Conservation (phyloP, 1,140 invertebrate species). For the Pachypsylla venusta region DNA sequence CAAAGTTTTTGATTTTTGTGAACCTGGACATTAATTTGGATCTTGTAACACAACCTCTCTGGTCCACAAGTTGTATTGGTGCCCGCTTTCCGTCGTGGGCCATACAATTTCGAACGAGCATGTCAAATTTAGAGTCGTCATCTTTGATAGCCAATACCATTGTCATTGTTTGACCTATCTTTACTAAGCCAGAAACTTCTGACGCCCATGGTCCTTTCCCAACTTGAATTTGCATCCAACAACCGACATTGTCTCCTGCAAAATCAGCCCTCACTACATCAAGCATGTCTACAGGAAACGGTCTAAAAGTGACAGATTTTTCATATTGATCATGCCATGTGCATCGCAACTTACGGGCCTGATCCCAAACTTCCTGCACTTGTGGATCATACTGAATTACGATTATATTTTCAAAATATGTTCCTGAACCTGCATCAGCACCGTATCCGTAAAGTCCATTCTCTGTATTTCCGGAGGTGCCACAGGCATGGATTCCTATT, state of each 20-base stretch:
- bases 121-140: constrained; percentile 89
- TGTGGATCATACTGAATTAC: constrained; percentile 88
- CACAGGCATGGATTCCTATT: constrained; percentile 77
- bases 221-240: constrained; percentile 89
- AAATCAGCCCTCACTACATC: constrained; percentile 87
- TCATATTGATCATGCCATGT: constrained; percentile 94
- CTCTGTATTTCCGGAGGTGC: constrained; percentile 77
- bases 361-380: constrained; percentile 93
- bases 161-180: constrained; percentile 93
- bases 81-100: constrained; percentile 86
- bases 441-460: constrained; percentile 71
- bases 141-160: constrained; percentile 94
- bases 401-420: constrained; percentile 89
- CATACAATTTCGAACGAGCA: constrained; percentile 86
- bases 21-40: constrained; percentile 87
- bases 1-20: constrained; percentile 91
- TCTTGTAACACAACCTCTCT: constrained; percentile 77
- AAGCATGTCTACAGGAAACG: constrained; percentile 89
- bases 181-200: constrained; percentile 83
- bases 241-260: constrained; percentile 87
- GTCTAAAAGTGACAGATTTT: constrained; percentile 85
- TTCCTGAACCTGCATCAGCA: constrained; percentile 69
- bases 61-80: constrained; percentile 87
- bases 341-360: constrained; percentile 77
- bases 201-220: constrained; percentile 92